Base-by-base conservation (phyloP, 2,113 vertebrate species). In the Ochotona princeps region DNA sequence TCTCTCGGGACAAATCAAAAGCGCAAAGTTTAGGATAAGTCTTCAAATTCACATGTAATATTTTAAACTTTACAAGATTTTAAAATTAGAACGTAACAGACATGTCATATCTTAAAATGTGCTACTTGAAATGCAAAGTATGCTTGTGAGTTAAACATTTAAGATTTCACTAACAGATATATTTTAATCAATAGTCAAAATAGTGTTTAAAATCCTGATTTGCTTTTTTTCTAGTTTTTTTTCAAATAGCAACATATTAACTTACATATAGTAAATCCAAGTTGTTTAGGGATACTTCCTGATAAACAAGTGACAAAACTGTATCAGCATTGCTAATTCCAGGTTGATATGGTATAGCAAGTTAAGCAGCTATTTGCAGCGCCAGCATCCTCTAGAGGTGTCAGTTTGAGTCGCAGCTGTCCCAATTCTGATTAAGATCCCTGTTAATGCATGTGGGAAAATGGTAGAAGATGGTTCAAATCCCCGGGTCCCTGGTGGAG, bases 61-160 rank as follows among this genome's bases (percentile, higher is more conserved):
- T 90, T 92, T 86, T 47, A 69, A 87, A 83, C 32, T 87, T 88
- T 30, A 72, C 26, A 89, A 96, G 35, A 65, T 84, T 95, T 90
- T 14, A 28, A 74, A 73, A n/a, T 54, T 49, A 86, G 25, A 14
- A 23, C 26, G 44, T 87, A 26, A 87, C 47, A 14, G 30, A 57
- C 87, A 91, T 89, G 60, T 75, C 47, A 80, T n/a, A 80, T 70
- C 89, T 96, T 80, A 89, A 93, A 87, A 78, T 70, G 30, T 87
- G 26, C 25, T 74, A 76, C 63, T 70, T 83, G 75, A 28, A 91
- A 90, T 67, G 90, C 51, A 82, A 83, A 81, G 81, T 83, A 38
- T 65, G 80, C 51, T 51, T 79, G 60, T 70, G 61, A 79, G 51
- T 87, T 84, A 80, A 75, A 83, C 5, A 32, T 76, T 6, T 35